These are phyloP conservation scores for Clarias magur DNA, from an alignment of 2,113 vertebrate species.

Conservation along the genomic window DNA sequence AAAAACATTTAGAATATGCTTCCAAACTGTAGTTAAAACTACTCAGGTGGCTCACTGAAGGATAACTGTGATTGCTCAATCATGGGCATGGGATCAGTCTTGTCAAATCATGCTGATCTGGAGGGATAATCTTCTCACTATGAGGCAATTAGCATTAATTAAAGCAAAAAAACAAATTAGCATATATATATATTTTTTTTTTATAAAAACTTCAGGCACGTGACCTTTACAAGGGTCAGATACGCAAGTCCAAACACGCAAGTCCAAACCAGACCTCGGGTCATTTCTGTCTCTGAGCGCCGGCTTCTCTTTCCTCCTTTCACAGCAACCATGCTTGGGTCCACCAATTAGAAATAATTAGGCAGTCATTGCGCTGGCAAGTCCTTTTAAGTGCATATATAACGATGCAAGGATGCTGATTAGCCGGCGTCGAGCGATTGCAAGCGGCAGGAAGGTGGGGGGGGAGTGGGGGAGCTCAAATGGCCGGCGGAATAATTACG, in stretches of 20 bases:
- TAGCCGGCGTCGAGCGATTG: constrained; percentile 85
- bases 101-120: not conserved
- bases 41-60: not conserved
- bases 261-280: constrained; percentile 13
- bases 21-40: no score
- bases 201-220: constrained; percentile 17
- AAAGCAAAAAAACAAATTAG: constrained; percentile 12
- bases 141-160: constrained; percentile 34
- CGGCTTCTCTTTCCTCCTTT: constrained; percentile 13
- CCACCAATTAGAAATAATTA: constrained; percentile 99
- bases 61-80: not conserved
- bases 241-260: constrained; percentile 5
- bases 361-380: constrained; percentile 97
- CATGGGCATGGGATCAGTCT: not conserved
- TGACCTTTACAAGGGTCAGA: constrained; percentile 20
- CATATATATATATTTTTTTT: no score
- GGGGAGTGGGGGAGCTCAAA: constrained; percentile 79
- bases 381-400: constrained; percentile 99
- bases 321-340: constrained; percentile 93
- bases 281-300: constrained; percentile 59
- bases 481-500: constrained; percentile 96
- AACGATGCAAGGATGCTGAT: constrained; percentile 99
- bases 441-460: not conserved
- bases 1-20: not conserved
- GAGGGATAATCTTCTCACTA: constrained; percentile 14